Evolutionary conservation across 2,797 vertebrate species (phyloP), one percentile per base, ranked within the genome.

Genomic region (Lophius americanus): DNA sequence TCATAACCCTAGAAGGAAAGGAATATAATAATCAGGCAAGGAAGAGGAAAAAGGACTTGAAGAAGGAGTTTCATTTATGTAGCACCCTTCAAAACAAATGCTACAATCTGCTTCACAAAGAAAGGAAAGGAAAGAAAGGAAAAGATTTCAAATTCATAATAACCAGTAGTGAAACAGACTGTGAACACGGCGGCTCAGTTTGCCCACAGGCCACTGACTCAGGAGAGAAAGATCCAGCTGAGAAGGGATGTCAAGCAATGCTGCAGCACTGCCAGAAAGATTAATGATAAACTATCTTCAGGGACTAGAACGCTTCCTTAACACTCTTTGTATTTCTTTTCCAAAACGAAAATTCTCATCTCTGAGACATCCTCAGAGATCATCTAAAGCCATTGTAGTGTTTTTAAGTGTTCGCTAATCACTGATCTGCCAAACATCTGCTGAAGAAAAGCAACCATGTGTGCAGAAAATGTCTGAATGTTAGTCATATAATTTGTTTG

Each of bases 91-190:
- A 23, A 23, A 23, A 23, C 23, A 23, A 23, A 23, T 23, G 23
- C 23, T 23, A 23, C 23, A 23, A 23, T 1, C 23, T 23, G 23
- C 23, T 23, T 23, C 23, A 23, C 23, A 23, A 23, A 23, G 23
- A 23, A 23, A 23, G 2, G 23, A 23, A 23, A 23, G 50, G 50
- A 48, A 38, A 62, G 37, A 23, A 61, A 43, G 10, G 58, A 64
- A 44, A 60, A 6, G 4, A 58, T 63, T 59, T 70, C 58, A 56
- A 54, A 13, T 64, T 65, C 38, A 68, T 76, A 69, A 76, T 51
- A 78, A 60, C 46, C 46, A 11, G 51, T 43, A 50, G 65, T 48
- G 64, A 72, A 69, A 64, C 49, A 63, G 63, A 70, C 74, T 68
- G 58, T 57, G 47, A 57, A 44, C 39, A 6, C 68, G 35, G 58